Conservation (phyloP, 2,888 invertebrate genomes). For the Agapetus fuscipes region DNA sequence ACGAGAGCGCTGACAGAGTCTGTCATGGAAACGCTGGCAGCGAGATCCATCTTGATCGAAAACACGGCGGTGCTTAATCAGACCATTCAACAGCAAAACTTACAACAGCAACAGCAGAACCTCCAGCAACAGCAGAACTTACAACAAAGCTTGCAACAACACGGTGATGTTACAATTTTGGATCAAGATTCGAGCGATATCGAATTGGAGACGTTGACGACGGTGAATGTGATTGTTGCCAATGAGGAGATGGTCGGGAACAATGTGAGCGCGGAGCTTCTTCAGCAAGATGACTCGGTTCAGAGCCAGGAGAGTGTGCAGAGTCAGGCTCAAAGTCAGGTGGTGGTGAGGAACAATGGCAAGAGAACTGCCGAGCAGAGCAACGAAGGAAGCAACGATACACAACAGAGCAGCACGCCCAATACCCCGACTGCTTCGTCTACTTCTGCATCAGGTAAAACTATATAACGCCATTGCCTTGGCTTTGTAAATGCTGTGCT, state of each 20-base stretch:
- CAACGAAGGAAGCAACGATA: background rate
- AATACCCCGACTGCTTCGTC: constrained; percentile 28
- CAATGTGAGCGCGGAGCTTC: constrained; percentile 1
- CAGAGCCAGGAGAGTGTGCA: constrained; percentile 28
- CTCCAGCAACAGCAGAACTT: too few species aligned
- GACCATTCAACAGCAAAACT: background rate
- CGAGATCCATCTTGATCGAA: constrained; percentile 42
- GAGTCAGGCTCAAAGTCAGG: constrained; percentile 24
- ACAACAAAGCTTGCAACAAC: constrained; percentile 3
- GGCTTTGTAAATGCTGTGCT: too few species aligned
- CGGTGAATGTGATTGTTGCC: constrained; percentile 39
- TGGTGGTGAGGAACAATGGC: constrained; percentile 4
- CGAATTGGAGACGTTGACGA: constrained; percentile 39
- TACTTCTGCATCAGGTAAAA: constrained; percentile 41
- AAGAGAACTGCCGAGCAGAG: background rate
- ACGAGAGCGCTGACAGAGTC: constrained; percentile 42
- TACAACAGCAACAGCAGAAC: background rate
- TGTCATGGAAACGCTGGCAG: constrained; percentile 43
- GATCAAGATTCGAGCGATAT: constrained; percentile 28
- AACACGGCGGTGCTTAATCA: constrained; percentile 26
- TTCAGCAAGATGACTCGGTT: too few species aligned
- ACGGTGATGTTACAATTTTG: constrained; percentile 26
- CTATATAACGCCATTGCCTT: too few species aligned
- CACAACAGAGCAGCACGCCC: constrained; percentile 23
- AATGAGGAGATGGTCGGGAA: constrained; percentile 8